A percentile compares a stretch with the other conserved stretches of the same genome.
Evolutionary conservation across 2,797 vertebrate species (phyloP).

Genomic region (Argya squamiceps): DNA sequence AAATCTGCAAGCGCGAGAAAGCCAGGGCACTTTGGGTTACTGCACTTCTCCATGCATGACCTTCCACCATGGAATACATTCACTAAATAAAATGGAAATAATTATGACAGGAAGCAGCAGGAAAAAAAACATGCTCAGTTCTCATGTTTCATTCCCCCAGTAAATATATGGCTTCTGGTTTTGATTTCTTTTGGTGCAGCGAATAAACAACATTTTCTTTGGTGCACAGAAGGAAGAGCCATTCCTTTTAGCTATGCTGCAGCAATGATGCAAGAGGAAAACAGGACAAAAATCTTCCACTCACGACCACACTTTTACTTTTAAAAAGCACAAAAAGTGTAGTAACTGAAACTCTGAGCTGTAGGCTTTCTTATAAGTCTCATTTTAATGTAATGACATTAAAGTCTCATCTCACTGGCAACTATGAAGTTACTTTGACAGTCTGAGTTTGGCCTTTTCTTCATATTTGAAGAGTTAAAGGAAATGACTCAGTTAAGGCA

Average conservation of each 20-base stretch:
- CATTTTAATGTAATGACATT: neutral
- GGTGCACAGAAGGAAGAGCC: neutral
- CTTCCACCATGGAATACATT: neutral
- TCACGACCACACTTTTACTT: neutral
- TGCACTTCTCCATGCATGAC: neutral
- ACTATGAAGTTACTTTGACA: neutral
- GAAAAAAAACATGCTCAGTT: neutral
- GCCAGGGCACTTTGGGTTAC: rapidly evolving
- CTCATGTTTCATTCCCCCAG: neutral
- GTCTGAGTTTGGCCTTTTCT: neutral
- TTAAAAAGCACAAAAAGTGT: neutral
- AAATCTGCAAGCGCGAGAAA: neutral
- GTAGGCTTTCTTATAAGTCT: neutral
- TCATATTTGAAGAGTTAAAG: neutral
- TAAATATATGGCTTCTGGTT: neutral
- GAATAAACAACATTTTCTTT: constrained; percentile 1
- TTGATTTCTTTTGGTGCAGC: neutral
- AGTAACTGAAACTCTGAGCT: neutral
- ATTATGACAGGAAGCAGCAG: constrained; percentile 4
- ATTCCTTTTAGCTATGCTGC: neutral
- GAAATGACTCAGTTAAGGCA: neutral
- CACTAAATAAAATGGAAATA: neutral
- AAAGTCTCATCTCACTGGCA: neutral
- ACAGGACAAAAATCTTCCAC: neutral
- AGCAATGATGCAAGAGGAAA: neutral